Percentiles rank a stretch among this genome's conserved stretches.
phyloP scores from a whole-genome alignment of 2,113 vertebrate species.

The Poeciliopsis occidentalis region DNA sequence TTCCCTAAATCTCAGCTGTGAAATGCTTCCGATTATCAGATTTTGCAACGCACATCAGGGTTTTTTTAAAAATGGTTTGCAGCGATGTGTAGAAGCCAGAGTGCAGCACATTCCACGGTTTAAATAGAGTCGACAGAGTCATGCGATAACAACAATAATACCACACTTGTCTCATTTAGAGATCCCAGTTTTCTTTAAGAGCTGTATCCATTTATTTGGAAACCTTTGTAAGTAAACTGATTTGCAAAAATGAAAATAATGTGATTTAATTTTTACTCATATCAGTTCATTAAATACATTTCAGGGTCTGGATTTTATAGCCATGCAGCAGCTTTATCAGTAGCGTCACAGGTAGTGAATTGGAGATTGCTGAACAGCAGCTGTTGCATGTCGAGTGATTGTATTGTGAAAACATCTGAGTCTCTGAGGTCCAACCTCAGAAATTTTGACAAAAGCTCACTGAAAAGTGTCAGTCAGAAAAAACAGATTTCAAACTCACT shows the following conservation, averaged over 20 bases:
- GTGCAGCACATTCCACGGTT: slow-evolving; percentile 57
- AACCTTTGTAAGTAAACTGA: neutral
- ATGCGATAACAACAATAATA: slow-evolving; percentile 49
- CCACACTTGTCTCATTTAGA: slow-evolving; percentile 23
- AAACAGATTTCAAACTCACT: neutral
- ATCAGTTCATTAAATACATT: neutral
- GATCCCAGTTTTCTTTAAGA: slow-evolving; percentile 17
- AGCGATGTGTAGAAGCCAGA: slow-evolving; percentile 51
- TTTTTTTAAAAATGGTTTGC: slow-evolving; percentile 53
- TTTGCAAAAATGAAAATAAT: neutral
- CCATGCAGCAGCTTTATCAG: neutral
- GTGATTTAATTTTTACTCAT: neutral
- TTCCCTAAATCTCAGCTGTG: slow-evolving; percentile 22
- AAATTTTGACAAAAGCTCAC: neutral
- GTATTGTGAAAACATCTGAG: neutral
- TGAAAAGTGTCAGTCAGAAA: neutral
- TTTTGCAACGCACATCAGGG: slow-evolving; percentile 55
- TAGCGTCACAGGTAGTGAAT: neutral
- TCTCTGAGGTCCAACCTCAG: neutral
- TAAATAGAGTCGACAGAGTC: slow-evolving; percentile 37
- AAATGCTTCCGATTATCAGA: slow-evolving; percentile 57
- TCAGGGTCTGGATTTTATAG: neutral
- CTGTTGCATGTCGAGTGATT: neutral
- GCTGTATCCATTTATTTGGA: neutral
- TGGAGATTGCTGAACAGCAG: neutral